These are phyloP conservation scores for Euura lappo DNA, from an alignment of 1,140 invertebrate genomes.

Conservation along the genomic window DNA sequence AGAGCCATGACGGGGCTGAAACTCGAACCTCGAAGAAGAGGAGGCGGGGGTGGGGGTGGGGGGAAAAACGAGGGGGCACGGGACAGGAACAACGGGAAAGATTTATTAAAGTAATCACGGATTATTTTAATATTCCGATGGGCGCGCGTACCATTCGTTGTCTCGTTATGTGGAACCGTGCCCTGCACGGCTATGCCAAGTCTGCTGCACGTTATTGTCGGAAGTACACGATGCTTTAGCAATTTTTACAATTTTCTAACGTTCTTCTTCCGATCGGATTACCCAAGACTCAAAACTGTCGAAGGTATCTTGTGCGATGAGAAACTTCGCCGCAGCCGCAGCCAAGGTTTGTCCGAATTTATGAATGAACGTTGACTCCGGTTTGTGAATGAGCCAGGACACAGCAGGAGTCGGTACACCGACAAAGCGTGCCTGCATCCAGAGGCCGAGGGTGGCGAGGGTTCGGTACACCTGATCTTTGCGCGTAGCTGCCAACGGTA, in stretches of 20 bases:
- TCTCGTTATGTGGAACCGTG: slow-evolving; percentile 36
- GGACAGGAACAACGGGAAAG: slow-evolving; percentile 28
- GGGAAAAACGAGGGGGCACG: slow-evolving; percentile 5
- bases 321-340: neutral
- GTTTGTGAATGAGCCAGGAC: slow-evolving; percentile 8
- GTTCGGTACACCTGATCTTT: slow-evolving; percentile 18
- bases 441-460: slow-evolving; percentile 4
- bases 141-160: slow-evolving; percentile 51
- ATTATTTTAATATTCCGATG: slow-evolving; percentile 60
- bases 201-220: no score
- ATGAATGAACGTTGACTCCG: slow-evolving; percentile 20
- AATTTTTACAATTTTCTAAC: no score
- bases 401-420: slow-evolving; percentile 17
- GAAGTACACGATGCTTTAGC: no score
- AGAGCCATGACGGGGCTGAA: slow-evolving; percentile 10
- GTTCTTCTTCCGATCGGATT: no score
- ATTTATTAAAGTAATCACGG: slow-evolving; percentile 60
- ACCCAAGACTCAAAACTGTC: no score
- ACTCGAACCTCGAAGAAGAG: neutral
- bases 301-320: no score
- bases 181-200: neutral
- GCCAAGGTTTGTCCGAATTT: neutral
- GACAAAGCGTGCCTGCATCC: slow-evolving; percentile 17
- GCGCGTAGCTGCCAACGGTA: neutral
- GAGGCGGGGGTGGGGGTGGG: neutral